Evolutionary conservation across 2,888 invertebrate species (phyloP), one percentile per base, ranked within the genome.

Genomic region (Hydropsyche betteni): DNA sequence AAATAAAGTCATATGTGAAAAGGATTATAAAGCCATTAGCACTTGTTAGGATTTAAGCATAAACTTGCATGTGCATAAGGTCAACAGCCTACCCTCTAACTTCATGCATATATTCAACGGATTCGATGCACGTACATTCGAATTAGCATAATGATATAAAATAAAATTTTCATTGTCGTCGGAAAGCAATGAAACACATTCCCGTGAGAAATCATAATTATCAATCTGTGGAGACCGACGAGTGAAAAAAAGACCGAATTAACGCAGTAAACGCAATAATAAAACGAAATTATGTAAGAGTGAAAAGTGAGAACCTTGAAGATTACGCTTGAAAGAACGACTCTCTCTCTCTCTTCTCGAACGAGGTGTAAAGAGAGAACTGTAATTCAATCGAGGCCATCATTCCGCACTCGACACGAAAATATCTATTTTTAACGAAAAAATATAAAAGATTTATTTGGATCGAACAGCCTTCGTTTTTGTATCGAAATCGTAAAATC

Each of bases 231-330:
- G 7, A 44, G 44, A 44, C 7, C 6, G 44, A 44, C 44, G 6
- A 44, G 44, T 44, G 7, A 10, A 44, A 44, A 36, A 64, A 64
- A 64, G 34, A 64, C 34, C 34, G 12, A 64, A 64, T 64, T 64
- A 33, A 36, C 34, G 64, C 34, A 8, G 34, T n/a, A 36, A 64
- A 64, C 34, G 36, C 34, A 64, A 64, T 64, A 64, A 64, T 64
- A 64, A 64, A 64, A 64, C 34, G 44, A 64, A 64, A 64, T 64
- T 64, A 64, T 64, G 64, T 64, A 64, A 64, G 36, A 64, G 36
- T 64, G 36, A 64, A 64, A 64, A 64, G 64, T 64, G 64, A 64
- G 64, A 64, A 64, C 64, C 64, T 64, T 36, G 64, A 36, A 64
- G 64, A 64, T 64, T 64, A 64, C 34, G 64, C 64, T 64, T n/a